Percentiles rank a stretch among this genome's conserved stretches.
phyloP scores from a whole-genome alignment of 2,113 vertebrate genomes.

The Pithys albifrons region DNA sequence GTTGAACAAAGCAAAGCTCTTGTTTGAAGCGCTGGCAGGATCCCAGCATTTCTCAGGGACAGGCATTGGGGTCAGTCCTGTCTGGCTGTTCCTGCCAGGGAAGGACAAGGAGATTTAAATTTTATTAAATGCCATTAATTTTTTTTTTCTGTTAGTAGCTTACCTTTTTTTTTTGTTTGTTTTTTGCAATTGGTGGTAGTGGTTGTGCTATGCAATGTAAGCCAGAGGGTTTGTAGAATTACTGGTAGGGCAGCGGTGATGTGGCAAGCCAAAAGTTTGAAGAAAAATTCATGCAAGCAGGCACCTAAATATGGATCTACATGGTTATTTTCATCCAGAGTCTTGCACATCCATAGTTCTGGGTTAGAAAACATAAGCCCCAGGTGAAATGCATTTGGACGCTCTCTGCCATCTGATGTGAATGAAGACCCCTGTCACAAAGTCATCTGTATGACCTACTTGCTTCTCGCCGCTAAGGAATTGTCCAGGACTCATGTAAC shows the following conservation, averaged over 20 bases:
- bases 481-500: conserved; percentile 65
- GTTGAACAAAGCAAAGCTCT: conserved; percentile 1
- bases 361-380: conserved; percentile 57
- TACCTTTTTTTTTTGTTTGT: not conserved
- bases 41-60: not conserved
- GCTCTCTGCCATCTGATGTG: conserved; percentile 2
- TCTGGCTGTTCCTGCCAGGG: not conserved
- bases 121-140: not conserved
- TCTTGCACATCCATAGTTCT: conserved; percentile 62
- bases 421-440: conserved; percentile 41
- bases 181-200: not conserved
- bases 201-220: conserved; percentile 28
- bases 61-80: not conserved
- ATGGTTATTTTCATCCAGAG: conserved; percentile 62
- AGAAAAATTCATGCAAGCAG: conserved; percentile 55
- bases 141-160: not conserved
- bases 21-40: conserved; percentile 9
- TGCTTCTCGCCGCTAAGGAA: conserved; percentile 34
- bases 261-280: conserved; percentile 65
- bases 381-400: conserved; percentile 52
- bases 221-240: conserved; percentile 56
- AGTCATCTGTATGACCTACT: conserved; percentile 67
- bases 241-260: conserved; percentile 33
- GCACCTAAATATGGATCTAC: conserved; percentile 66
- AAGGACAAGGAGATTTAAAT: not conserved